These are phyloP conservation scores for Deroplatys truncata DNA, from an alignment of 2,888 invertebrate species.

Conservation along the genomic window DNA sequence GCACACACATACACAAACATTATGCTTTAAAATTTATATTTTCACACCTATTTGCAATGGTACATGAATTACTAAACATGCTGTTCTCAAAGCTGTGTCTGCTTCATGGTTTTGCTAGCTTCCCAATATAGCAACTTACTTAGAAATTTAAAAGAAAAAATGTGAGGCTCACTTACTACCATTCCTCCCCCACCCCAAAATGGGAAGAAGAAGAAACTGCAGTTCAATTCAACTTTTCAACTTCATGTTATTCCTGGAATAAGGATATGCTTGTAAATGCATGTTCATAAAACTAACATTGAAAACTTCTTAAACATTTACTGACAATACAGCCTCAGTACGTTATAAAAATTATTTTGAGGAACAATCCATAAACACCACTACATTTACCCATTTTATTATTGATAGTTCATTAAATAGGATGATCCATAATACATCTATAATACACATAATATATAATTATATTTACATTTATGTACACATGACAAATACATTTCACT, in stretches of 20 bases:
- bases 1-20: not conserved
- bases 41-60: not conserved
- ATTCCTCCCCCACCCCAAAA: too few relatives aligned
- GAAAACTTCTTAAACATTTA: not conserved
- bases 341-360: not conserved
- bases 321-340: not conserved
- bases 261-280: not conserved
- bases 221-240: not conserved
- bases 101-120: not conserved
- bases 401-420: not conserved
- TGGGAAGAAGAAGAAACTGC: not conserved
- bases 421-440: slow-evolving; percentile 1
- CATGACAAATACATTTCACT: slow-evolving; percentile 1
- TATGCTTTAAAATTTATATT: not conserved
- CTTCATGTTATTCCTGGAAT: not conserved
- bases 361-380: not conserved
- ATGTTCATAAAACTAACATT: not conserved
- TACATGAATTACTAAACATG: not conserved
- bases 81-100: not conserved
- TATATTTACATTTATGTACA: slow-evolving; percentile 25
- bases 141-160: not conserved
- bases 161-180: too few relatives aligned
- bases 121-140: not conserved
- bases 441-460: slow-evolving; percentile 10
- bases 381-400: not conserved